These are phyloP conservation scores for Gracilinanus agilis DNA, from an alignment of 2,113 vertebrate genomes.

Conservation along the genomic window DNA sequence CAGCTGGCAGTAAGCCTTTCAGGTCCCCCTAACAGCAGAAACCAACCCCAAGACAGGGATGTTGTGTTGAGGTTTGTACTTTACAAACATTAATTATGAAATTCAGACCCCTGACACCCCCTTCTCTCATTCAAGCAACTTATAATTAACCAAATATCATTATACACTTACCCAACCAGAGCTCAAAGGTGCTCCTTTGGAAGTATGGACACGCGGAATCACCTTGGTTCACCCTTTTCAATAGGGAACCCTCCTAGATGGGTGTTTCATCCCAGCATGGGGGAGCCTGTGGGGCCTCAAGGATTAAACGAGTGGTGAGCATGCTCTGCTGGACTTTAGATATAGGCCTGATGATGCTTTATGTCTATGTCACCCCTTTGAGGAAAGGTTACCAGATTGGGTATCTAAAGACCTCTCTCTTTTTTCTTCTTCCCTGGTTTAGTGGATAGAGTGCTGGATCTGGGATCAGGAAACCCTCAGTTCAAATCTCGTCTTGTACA, in stretches of 20 bases:
- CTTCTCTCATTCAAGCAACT: conserved; percentile 65
- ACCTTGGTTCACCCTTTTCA: background rate
- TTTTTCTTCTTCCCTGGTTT: background rate
- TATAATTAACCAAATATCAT: conserved; percentile 72
- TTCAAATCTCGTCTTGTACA: background rate
- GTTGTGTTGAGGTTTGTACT: conserved; percentile 56
- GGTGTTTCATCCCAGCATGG: background rate
- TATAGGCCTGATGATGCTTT: background rate
- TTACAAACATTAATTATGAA: conserved; percentile 72
- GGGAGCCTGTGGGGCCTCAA: background rate
- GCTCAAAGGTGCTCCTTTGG: conserved; percentile 55
- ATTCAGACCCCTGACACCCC: conserved; percentile 63
- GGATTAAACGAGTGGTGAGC: background rate
- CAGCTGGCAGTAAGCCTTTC: background rate
- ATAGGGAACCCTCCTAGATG: background rate
- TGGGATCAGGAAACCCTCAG: background rate
- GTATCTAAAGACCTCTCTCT: background rate
- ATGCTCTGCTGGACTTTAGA: background rate
- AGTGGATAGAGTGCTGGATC: rapidly evolving
- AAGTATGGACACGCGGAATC: background rate
- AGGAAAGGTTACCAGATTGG: background rate
- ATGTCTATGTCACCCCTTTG: background rate
- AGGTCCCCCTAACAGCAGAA: background rate
- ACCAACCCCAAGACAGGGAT: background rate
- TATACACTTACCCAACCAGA: conserved; percentile 36